phyloP scores from a whole-genome alignment of 2,113 vertebrate species.

The Solenodon paradoxus region DNA sequence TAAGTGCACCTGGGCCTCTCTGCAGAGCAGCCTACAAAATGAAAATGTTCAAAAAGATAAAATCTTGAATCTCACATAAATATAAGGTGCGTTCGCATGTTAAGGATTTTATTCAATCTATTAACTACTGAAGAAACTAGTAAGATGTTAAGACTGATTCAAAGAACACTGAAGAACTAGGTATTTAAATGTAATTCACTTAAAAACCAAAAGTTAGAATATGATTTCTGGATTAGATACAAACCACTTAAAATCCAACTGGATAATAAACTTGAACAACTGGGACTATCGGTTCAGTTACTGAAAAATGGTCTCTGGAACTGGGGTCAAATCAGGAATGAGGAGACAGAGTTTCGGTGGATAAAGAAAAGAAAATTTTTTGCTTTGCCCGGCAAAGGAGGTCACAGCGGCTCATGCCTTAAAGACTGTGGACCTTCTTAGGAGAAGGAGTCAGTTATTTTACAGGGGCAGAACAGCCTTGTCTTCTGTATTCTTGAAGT shows the following conservation, averaged over 20 bases:
- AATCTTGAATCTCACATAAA: not conserved
- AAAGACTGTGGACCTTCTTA: too few species aligned
- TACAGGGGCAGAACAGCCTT: too few species aligned
- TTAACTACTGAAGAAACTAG: slow-evolving; percentile 3
- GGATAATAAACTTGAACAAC: not conserved
- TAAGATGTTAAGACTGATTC: not conserved
- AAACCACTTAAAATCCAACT: not conserved
- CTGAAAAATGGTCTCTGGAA: too few species aligned
- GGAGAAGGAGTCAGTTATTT: too few species aligned
- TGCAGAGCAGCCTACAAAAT: not conserved
- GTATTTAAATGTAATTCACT: slow-evolving; percentile 43
- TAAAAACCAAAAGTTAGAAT: not conserved
- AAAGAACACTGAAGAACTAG: not conserved
- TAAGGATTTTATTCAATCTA: slow-evolving; percentile 36
- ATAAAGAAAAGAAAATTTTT: too few species aligned
- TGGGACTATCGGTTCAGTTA: too few species aligned
- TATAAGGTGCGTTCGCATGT: slow-evolving; percentile 32
- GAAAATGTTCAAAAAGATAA: slow-evolving; percentile 24
- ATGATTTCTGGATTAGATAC: not conserved
- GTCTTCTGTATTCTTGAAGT: too few species aligned
- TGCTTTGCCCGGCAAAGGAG: too few species aligned
- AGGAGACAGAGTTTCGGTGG: too few species aligned
- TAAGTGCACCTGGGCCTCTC: not conserved
- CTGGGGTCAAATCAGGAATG: too few species aligned
- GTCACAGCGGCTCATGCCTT: too few species aligned